Conservation (phyloP, 2,888 invertebrate genomes). For the Sphaerophoria rueppellii region DNA sequence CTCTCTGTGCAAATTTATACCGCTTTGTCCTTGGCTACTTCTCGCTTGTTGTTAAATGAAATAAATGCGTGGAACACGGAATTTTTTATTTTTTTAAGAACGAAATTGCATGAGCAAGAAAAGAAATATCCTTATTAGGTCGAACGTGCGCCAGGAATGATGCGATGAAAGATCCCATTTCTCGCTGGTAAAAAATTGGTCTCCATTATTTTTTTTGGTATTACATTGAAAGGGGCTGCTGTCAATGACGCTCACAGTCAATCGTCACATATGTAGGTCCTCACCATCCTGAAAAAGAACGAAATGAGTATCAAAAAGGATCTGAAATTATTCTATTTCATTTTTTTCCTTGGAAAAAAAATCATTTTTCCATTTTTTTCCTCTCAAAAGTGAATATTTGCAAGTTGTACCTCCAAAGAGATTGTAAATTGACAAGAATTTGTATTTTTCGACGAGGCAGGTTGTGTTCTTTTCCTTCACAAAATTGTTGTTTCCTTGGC, state of each 20-base stretch:
- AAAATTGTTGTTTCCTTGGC: background rate
- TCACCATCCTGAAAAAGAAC: slow-evolving; percentile 39
- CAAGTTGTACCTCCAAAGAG: background rate
- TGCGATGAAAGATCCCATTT: slow-evolving; percentile 65
- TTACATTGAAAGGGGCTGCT: slow-evolving; percentile 7
- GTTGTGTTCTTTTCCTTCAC: background rate
- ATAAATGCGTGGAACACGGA: slow-evolving; percentile 56
- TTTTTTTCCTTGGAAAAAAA: slow-evolving; percentile 37
- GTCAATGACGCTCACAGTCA: slow-evolving; percentile 32
- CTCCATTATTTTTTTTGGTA: slow-evolving; percentile 57
- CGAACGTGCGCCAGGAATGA: slow-evolving; percentile 70
- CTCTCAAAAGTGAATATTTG: slow-evolving; percentile 15
- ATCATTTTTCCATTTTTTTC: background rate
- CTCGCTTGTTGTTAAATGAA: slow-evolving; percentile 43
- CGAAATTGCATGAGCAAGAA: slow-evolving; percentile 1
- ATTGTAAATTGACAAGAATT: background rate
- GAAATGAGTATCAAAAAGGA: slow-evolving; percentile 22
- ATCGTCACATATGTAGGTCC: slow-evolving; percentile 64
- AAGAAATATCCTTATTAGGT: slow-evolving; percentile 64
- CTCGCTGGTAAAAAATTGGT: slow-evolving; percentile 64
- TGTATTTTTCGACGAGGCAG: background rate
- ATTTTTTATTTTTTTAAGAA: slow-evolving; percentile 54
- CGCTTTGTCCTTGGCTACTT: background rate
- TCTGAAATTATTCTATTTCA: slow-evolving; percentile 33
- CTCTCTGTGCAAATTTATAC: background rate